These are phyloP conservation scores for Gymnoscopelus braueri DNA, from an alignment of 2,797 vertebrate genomes.

Conservation along the genomic window DNA sequence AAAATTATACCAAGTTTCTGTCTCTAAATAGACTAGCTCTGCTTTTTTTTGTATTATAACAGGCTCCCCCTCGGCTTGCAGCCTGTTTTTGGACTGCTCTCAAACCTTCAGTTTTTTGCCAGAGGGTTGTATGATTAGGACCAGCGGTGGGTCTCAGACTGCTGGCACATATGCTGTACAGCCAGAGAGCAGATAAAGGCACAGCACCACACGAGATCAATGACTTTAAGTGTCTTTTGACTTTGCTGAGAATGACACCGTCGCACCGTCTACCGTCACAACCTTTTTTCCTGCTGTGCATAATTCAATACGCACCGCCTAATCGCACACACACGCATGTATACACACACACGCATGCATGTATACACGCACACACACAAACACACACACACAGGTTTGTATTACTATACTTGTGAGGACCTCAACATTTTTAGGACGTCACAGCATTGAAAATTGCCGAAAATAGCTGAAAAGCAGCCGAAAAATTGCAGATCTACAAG, in stretches of 20 bases:
- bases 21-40: conserved; percentile 15
- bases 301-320: conserved; percentile 17
- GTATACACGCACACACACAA: no score
- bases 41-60: conserved; percentile 5
- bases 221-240: conserved; percentile 14
- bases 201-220: not conserved
- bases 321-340: no score
- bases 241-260: not conserved
- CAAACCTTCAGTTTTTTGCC: conserved; percentile 6
- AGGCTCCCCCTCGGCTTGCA: not conserved
- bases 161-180: not conserved
- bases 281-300: not conserved
- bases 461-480: no score
- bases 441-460: no score
- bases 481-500: no score
- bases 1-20: conserved; percentile 30
- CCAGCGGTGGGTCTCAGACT: conserved; percentile 3
- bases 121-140: not conserved
- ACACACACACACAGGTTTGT: no score
- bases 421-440: no score
- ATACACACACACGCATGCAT: no score
- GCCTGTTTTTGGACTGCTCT: not conserved
- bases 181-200: not conserved
- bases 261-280: conserved; percentile 10
- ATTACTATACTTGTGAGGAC: no score